Evolutionary conservation across 2,888 invertebrate species (phyloP).

Genomic region (Zhuqinia jingwanae): DNA sequence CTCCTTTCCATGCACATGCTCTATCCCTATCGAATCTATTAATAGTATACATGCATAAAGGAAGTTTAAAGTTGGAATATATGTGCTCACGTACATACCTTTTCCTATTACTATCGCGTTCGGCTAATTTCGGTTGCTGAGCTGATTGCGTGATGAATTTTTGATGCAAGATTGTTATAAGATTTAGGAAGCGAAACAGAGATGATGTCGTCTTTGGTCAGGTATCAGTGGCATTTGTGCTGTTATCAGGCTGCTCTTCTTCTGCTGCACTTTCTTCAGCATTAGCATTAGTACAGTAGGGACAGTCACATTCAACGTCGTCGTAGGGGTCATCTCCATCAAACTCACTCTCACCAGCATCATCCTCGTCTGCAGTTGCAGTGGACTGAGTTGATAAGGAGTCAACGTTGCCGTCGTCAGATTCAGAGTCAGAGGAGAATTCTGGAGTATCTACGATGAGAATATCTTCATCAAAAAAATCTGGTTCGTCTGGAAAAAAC

Average conservation of each 20-base stretch:
- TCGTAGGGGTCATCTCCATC: background rate
- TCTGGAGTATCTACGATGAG: background rate
- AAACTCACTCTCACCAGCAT: background rate
- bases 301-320: too few species aligned
- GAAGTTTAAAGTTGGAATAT: background rate
- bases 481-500: conserved; percentile 5
- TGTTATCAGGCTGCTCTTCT: background rate
- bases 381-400: background rate
- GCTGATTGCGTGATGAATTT: background rate
- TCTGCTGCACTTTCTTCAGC: background rate
- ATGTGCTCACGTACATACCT: background rate
- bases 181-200: too few species aligned
- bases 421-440: background rate
- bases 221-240: background rate
- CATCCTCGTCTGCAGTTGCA: background rate
- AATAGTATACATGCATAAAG: background rate
- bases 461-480: background rate
- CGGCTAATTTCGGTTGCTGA: background rate
- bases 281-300: background rate
- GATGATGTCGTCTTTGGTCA: too few species aligned
- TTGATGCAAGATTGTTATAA: background rate
- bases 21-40: background rate
- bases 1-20: background rate
- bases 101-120: too few species aligned
- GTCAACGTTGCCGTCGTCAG: background rate